Conservation (phyloP, 2,888 invertebrate species). For the Ochlodes sylvanus region DNA sequence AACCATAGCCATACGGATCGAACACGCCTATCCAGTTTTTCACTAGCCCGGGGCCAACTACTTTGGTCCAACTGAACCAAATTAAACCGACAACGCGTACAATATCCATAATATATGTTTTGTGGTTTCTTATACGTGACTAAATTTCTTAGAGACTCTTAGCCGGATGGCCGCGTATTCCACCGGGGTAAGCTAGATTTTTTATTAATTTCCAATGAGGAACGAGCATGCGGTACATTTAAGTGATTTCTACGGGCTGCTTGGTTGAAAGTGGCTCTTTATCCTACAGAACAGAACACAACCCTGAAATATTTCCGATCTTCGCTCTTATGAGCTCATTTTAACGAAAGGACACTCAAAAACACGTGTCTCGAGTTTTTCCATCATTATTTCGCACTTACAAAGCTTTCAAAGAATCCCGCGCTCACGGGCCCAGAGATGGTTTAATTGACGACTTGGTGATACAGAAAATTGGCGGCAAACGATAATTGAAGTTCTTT, state of each 20-base stretch:
- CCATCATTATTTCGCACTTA: slow-evolving; percentile 27
- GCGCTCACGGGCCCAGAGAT: not conserved
- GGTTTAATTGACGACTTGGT: slow-evolving; percentile 25
- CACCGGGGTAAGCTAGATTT: too few relatives aligned
- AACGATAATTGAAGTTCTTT: slow-evolving; percentile 4
- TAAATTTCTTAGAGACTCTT: not conserved
- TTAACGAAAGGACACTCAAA: not conserved
- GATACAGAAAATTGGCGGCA: not conserved
- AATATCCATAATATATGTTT: slow-evolving; percentile 2
- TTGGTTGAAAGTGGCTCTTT: too few relatives aligned
- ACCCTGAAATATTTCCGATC: not conserved
- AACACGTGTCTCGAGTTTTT: slow-evolving; percentile 21
- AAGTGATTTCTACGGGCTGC: too few relatives aligned
- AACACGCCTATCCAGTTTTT: not conserved
- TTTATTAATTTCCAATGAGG: too few relatives aligned
- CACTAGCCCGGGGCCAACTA: not conserved
- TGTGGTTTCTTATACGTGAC: not conserved
- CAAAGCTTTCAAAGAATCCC: slow-evolving; percentile 25
- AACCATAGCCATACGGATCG: not conserved
- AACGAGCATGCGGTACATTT: too few relatives aligned
- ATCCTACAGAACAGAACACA: not conserved
- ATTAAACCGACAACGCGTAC: not conserved
- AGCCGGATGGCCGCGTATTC: not conserved
- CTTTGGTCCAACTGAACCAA: not conserved
- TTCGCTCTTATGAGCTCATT: not conserved